Evolutionary conservation across 2,797 vertebrate species (phyloP).

Genomic region (Sphenopsis melanotis): DNA sequence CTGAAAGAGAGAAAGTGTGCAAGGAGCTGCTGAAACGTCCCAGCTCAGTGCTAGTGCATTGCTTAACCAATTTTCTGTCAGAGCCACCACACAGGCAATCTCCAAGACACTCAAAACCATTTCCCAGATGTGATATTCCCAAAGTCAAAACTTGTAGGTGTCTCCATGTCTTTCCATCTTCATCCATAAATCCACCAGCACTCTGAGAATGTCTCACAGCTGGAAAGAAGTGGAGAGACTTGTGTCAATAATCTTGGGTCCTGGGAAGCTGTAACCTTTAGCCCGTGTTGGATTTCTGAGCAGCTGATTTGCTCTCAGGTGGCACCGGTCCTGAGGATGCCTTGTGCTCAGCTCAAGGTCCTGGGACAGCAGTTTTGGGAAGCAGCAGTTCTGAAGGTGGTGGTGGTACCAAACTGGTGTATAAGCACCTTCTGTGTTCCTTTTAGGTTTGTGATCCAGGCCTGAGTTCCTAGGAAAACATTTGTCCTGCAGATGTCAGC

Average conservation of each 20-base stretch:
- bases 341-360: not conserved
- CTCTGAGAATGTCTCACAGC: not conserved
- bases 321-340: not conserved
- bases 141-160: not conserved
- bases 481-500: not conserved
- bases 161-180: not conserved
- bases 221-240: not conserved
- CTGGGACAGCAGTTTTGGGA: not conserved
- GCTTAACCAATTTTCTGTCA: not conserved
- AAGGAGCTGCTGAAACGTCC: not conserved
- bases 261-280: not conserved
- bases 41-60: not conserved
- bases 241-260: not conserved
- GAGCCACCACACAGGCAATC: not conserved
- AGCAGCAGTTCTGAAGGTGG: not conserved
- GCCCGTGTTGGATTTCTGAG: not conserved
- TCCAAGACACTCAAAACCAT: not conserved
- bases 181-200: not conserved
- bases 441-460: not conserved
- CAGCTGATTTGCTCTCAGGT: not conserved
- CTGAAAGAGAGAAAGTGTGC: not conserved
- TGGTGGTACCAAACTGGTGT: not conserved
- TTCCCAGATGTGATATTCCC: not conserved
- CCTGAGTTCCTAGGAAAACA: not conserved
- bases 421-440: not conserved